Conservation (phyloP, 1,140 invertebrate genomes). For the Camponotus floridanus region DNA sequence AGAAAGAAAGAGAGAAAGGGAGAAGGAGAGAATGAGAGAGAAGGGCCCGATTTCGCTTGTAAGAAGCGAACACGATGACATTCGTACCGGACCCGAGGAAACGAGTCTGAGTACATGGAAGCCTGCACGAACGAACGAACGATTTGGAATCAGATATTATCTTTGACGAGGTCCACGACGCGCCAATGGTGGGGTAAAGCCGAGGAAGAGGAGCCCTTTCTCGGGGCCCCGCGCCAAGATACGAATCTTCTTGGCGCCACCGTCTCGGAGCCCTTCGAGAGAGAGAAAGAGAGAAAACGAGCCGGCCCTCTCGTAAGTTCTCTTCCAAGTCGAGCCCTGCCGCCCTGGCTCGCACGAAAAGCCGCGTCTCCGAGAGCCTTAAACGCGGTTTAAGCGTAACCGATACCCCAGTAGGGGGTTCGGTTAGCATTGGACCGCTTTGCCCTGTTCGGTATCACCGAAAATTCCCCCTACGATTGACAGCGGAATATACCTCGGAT, state of each 20-base stretch:
- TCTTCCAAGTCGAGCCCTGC: slow-evolving; percentile 39
- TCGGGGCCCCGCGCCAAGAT: slow-evolving; percentile 80
- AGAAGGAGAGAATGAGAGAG: not conserved
- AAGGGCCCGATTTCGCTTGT: slow-evolving; percentile 63
- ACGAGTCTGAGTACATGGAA: slow-evolving; percentile 77
- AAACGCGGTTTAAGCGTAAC: slow-evolving; percentile 83
- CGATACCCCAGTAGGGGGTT: slow-evolving; percentile 81
- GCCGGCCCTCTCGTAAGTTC: slow-evolving; percentile 60
- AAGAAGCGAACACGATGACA: slow-evolving; percentile 76
- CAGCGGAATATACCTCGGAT: slow-evolving; percentile 51
- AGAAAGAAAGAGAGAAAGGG: not conserved
- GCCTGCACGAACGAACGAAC: slow-evolving; percentile 75
- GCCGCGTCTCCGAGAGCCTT: slow-evolving; percentile 70
- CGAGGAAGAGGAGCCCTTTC: slow-evolving; percentile 67
- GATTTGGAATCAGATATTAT: slow-evolving; percentile 85
- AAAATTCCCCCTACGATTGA: slow-evolving; percentile 66
- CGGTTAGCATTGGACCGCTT: slow-evolving; percentile 25
- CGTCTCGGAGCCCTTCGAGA: slow-evolving; percentile 69
- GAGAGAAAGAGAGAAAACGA: not conserved
- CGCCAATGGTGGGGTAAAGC: slow-evolving; percentile 63
- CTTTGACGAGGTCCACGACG: slow-evolving; percentile 80
- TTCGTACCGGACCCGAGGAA: slow-evolving; percentile 75
- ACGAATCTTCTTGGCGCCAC: slow-evolving; percentile 83
- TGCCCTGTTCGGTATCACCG: slow-evolving; percentile 25
- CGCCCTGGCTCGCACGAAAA: slow-evolving; percentile 55